Conservation (phyloP, 2,113 vertebrate genomes). For the Lophura nycthemera region DNA sequence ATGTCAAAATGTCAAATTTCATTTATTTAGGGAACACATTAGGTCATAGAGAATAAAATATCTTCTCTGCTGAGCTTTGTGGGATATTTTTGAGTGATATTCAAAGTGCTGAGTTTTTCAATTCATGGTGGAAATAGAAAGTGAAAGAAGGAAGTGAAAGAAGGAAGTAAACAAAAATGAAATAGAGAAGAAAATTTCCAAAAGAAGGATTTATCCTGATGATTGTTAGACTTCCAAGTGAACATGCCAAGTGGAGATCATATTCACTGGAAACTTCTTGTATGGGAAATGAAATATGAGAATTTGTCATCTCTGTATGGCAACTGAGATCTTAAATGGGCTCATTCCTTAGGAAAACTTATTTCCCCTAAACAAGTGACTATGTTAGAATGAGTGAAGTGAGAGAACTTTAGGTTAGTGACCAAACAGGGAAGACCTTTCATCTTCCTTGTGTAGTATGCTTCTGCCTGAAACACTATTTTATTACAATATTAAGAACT, state of each 20-base stretch:
- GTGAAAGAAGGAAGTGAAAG: background rate
- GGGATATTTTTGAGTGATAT: background rate
- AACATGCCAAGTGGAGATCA: background rate
- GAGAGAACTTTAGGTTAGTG: accelerated
- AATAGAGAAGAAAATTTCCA: background rate
- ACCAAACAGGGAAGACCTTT: background rate
- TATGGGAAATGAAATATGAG: background rate
- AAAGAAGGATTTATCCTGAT: background rate
- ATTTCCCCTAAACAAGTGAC: background rate
- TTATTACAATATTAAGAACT: too few relatives aligned
- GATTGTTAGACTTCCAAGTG: accelerated
- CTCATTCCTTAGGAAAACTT: background rate
- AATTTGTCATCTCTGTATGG: background rate
- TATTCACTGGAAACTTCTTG: background rate
- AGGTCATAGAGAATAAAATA: background rate
- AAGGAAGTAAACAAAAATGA: background rate
- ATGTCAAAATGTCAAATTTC: background rate
- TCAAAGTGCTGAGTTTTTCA: background rate
- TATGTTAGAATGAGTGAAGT: background rate
- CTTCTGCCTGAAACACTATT: background rate
- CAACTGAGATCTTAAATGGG: background rate
- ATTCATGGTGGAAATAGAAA: background rate
- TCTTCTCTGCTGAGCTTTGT: background rate
- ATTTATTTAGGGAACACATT: background rate
- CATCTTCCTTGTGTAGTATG: background rate